Evolutionary conservation across 2,888 invertebrate species (phyloP).

Genomic region (Papilio demoleus): DNA sequence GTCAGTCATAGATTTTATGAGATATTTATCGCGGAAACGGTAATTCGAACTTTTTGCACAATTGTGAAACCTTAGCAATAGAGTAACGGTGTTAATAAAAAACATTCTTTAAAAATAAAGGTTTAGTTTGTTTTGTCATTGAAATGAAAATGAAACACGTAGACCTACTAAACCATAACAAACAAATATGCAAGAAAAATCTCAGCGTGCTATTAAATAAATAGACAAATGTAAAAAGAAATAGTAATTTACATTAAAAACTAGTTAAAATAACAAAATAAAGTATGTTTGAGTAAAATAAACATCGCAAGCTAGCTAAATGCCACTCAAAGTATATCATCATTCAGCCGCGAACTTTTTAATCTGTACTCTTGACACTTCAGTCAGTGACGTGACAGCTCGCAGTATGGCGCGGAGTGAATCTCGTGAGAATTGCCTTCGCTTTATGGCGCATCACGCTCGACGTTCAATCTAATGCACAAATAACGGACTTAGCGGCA

Average conservation of each 20-base stretch:
- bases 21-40: too few relatives aligned
- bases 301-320: not conserved
- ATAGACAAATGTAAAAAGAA: not conserved
- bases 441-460: constrained; percentile 60
- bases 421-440: constrained; percentile 65
- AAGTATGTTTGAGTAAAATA: not conserved
- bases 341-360: constrained; percentile 30
- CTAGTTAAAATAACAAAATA: not conserved
- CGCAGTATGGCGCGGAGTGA: constrained; percentile 35
- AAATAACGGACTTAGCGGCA: constrained; percentile 60
- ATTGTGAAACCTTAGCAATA: too few relatives aligned
- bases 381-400: constrained; percentile 37
- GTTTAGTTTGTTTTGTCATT: not conserved
- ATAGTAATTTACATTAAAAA: constrained; percentile 13
- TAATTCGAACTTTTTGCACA: too few relatives aligned
- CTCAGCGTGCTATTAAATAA: not conserved
- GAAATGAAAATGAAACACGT: constrained; percentile 1
- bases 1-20: too few relatives aligned
- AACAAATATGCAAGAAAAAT: not conserved
- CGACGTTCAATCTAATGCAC: constrained; percentile 57
- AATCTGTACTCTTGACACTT: constrained; percentile 40
- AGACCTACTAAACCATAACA: not conserved
- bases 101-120: not conserved
- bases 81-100: not conserved
- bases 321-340: constrained; percentile 29